These are phyloP conservation scores for Chanos chanos DNA, from an alignment of 2,797 vertebrate species.

Conservation along the genomic window DNA sequence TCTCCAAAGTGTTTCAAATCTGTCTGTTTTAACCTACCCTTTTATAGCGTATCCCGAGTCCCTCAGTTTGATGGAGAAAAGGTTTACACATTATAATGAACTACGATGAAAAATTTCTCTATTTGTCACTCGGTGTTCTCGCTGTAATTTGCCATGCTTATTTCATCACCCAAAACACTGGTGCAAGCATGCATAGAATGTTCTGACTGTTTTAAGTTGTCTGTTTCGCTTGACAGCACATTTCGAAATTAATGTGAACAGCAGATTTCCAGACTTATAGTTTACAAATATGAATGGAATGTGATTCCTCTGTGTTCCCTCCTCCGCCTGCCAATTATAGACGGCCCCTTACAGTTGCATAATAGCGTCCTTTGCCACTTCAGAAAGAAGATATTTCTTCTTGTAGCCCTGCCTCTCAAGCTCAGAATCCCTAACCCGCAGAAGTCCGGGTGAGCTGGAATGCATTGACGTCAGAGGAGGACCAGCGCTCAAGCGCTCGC, in stretches of 20 bases:
- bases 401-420: constrained; percentile 26
- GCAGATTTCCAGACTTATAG: no score
- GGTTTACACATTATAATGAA: no score
- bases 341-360: constrained; percentile 29
- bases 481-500: constrained; percentile 35
- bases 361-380: constrained; percentile 22
- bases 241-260: neutral
- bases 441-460: constrained; percentile 53
- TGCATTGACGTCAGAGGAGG: constrained; percentile 74
- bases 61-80: no score
- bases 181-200: constrained; percentile 1
- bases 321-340: constrained; percentile 24
- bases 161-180: constrained; percentile 1
- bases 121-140: no score
- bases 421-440: constrained; percentile 4
- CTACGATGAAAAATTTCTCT: no score
- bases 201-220: no score
- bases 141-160: no score
- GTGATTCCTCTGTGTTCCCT: constrained; percentile 6
- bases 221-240: neutral
- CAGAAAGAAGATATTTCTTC: constrained; percentile 26
- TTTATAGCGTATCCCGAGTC: no score
- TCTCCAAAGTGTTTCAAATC: no score
- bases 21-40: no score
- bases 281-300: neutral